Evolutionary conservation across 92 coral and sea anemone species (phyloP), one percentile per base, ranked within the genome.

Genomic region (Siderastrea radians): DNA sequence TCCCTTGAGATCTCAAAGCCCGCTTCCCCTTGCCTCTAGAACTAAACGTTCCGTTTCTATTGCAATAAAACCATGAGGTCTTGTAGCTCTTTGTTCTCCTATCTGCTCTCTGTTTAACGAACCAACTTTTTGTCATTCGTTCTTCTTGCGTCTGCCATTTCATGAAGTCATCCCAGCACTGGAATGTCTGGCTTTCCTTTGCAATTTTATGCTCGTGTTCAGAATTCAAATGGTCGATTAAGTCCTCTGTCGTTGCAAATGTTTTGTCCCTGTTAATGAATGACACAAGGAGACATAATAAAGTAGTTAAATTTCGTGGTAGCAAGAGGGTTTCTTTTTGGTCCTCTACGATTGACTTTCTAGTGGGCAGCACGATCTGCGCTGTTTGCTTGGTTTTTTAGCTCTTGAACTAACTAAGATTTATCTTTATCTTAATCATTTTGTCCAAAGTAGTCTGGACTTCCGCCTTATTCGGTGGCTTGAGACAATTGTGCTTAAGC

Each of bases 1-100:
- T 5, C 15, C 92, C 92, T 84, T 84, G 89, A 1, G 89, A 89
- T 71, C 46, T 89, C 64, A 84, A 15, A 1, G 80, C 73, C 3
- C 86, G 14, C 75, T 89, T 89, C 53, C 84, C 84, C 0, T 3
- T 58, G 43, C 81, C 45, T 69, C 59, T 77, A 51, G 89, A 84
- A 10, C 11, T 77, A 50, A 77, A 67, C 58, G 62, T 43, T 6
- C 90, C 90, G 49, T 69, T 67, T 45, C 85, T 77, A 49, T 77
- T 78, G 78, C 85, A 78, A 1, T 19, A 6, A 9, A 86, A 78
- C 79, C 90, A 86, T 1, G 90, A 65, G 3, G n/a, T 78, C 45
- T 1, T 86, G 68, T 78, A 68, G 11, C 47, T 26, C 70, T 71
- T 45, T 1, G 86, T 78, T 17, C 3, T 53, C 58, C 86, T 53